These are phyloP conservation scores for Helicorthomorpha holstii DNA, from an alignment of 1,140 invertebrate species.

Conservation along the genomic window DNA sequence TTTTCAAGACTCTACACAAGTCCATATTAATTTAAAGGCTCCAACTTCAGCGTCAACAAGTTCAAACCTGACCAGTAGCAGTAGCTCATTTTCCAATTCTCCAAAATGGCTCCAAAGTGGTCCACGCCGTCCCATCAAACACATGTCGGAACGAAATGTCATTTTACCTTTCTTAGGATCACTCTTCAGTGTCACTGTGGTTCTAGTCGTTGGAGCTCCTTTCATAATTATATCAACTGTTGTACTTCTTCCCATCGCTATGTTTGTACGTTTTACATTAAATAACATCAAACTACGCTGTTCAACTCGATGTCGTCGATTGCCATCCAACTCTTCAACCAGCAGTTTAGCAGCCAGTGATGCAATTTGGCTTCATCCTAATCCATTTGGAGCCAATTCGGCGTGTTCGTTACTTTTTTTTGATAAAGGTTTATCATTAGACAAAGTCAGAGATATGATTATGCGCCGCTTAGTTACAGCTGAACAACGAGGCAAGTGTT, in stretches of 20 bases:
- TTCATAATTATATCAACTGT: constrained; percentile 18
- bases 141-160: constrained; percentile 29
- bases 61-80: no score
- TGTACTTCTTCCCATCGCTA: constrained; percentile 14
- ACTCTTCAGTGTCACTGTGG: constrained; percentile 22
- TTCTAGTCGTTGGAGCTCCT: constrained; percentile 25
- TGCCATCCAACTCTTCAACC: constrained; percentile 18
- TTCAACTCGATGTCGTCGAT: constrained; percentile 9
- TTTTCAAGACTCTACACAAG: no score
- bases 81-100: no score
- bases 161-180: constrained; percentile 23
- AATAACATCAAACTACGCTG: constrained; percentile 8
- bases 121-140: constrained; percentile 22
- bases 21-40: no score
- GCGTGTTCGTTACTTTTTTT: constrained; percentile 32
- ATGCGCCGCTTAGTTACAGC: constrained; percentile 27
- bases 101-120: constrained; percentile 15
- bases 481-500: constrained; percentile 21
- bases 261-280: constrained; percentile 13
- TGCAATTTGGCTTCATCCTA: constrained; percentile 25
- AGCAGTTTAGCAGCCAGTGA: constrained; percentile 22
- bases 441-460: constrained; percentile 28
- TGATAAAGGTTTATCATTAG: constrained; percentile 28
- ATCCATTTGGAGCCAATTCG: constrained; percentile 21
- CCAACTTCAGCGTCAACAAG: no score